Percentiles rank a stretch among this genome's conserved stretches.
Evolutionary conservation across 2,797 vertebrate genomes (phyloP).

Genomic region (Sardinella longiceps): DNA sequence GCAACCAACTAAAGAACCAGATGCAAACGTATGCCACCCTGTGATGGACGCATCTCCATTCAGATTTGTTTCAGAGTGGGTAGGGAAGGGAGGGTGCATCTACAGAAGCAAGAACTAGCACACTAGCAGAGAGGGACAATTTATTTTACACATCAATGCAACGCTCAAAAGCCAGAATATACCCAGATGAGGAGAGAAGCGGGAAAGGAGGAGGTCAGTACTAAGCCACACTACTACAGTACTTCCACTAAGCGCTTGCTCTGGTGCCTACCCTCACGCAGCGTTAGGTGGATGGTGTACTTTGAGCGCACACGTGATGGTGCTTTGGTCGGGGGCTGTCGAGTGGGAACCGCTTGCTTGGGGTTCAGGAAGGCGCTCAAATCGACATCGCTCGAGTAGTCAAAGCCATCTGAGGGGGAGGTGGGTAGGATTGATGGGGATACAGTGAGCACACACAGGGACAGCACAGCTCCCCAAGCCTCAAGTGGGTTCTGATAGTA

Average conservation of each 20-base stretch:
- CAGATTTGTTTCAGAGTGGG: neutral
- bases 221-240: slow-evolving; percentile 1
- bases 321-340: slow-evolving; percentile 86
- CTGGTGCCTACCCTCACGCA: slow-evolving; percentile 49
- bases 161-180: neutral
- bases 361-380: slow-evolving; percentile 82
- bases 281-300: slow-evolving; percentile 45
- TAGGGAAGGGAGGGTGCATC: neutral
- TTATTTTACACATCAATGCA: neutral
- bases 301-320: slow-evolving; percentile 86
- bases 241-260: neutral
- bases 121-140: neutral
- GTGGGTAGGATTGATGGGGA: slow-evolving; percentile 69
- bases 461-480: neutral
- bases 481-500: neutral
- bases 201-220: neutral
- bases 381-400: slow-evolving; percentile 94
- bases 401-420: slow-evolving; percentile 93
- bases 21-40: neutral
- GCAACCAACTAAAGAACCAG: neutral
- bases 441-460: slow-evolving; percentile 58
- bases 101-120: neutral
- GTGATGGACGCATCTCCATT: neutral
- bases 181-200: neutral
- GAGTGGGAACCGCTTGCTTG: slow-evolving; percentile 81